A percentile compares a stretch with the other conserved stretches of the same genome.
Evolutionary conservation across 1,140 invertebrate genomes (phyloP).

Genomic region (Charaxes varanes): DNA sequence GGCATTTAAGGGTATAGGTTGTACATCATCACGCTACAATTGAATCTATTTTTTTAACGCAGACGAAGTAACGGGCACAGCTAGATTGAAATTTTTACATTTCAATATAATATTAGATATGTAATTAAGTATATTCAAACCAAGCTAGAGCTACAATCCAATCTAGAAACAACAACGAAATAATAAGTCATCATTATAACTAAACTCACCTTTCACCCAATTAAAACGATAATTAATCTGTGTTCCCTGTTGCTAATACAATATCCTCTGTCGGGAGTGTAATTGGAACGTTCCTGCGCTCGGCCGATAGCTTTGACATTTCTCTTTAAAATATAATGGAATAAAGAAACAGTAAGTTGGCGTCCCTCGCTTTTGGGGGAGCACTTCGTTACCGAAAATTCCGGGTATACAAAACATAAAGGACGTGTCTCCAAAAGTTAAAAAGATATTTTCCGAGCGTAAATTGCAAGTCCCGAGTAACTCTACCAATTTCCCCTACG

Average conservation of each 20-base stretch:
- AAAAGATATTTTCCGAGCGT: slow-evolving; percentile 4
- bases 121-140: too few species aligned
- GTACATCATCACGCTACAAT: too few species aligned
- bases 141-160: too few species aligned
- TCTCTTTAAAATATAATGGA: slow-evolving; percentile 69
- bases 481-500: slow-evolving; percentile 13
- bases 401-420: too few species aligned
- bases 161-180: too few species aligned
- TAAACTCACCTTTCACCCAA: too few species aligned
- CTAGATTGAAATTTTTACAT: too few species aligned
- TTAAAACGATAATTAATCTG: slow-evolving; percentile 13
- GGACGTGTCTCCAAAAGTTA: background rate
- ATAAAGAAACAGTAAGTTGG: slow-evolving; percentile 69
- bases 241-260: slow-evolving; percentile 24
- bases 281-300: slow-evolving; percentile 27
- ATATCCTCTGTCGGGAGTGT: slow-evolving; percentile 26
- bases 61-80: too few species aligned
- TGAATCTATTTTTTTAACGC: too few species aligned
- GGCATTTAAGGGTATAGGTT: too few species aligned
- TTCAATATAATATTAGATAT: too few species aligned
- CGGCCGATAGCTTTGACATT: slow-evolving; percentile 60
- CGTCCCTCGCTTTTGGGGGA: slow-evolving; percentile 45
- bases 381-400: slow-evolving; percentile 40
- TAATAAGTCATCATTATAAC: too few species aligned
- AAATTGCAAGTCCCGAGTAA: background rate